Percentiles rank a stretch among this genome's conserved stretches.
Conservation (phyloP, 2,888 invertebrate genomes). For the Neoaliturus tenellus region DNA sequence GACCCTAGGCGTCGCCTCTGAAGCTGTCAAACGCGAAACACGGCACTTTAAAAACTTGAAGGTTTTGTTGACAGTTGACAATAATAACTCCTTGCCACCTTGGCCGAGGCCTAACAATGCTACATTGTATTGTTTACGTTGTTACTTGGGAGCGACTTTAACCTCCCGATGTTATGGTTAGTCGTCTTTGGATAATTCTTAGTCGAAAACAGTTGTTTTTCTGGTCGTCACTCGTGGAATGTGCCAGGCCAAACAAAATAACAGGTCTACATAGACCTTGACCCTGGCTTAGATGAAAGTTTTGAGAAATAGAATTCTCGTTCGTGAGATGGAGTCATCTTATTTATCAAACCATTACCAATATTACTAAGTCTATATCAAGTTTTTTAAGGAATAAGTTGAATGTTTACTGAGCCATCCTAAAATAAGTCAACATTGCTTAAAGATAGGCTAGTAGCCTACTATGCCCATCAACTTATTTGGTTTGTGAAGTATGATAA, state of each 20-base stretch:
- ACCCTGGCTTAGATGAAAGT: constrained; percentile 22
- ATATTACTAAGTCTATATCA: too few species aligned
- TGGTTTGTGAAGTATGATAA: too few species aligned
- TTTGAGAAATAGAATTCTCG: neutral
- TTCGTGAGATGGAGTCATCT: too few species aligned
- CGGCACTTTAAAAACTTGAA: constrained; percentile 20
- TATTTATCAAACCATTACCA: too few species aligned
- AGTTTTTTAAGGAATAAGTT: too few species aligned
- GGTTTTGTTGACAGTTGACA: constrained; percentile 44
- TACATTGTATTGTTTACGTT: constrained; percentile 18
- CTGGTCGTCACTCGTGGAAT: neutral
- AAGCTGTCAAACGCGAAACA: constrained; percentile 56
- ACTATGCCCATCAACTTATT: too few species aligned
- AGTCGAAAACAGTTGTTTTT: neutral
- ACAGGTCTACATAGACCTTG: constrained; percentile 23
- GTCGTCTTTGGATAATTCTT: neutral
- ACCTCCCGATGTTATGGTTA: neutral
- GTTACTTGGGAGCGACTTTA: neutral
- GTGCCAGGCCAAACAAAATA: constrained; percentile 6
- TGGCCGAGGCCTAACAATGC: constrained; percentile 34
- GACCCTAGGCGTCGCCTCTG: neutral
- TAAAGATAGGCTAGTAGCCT: too few species aligned
- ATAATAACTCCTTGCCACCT: constrained; percentile 16
- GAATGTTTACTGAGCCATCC: too few species aligned
- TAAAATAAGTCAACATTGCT: too few species aligned